These are phyloP conservation scores for Tangara arthus DNA, from an alignment of 2,797 vertebrate genomes.

Conservation along the genomic window DNA sequence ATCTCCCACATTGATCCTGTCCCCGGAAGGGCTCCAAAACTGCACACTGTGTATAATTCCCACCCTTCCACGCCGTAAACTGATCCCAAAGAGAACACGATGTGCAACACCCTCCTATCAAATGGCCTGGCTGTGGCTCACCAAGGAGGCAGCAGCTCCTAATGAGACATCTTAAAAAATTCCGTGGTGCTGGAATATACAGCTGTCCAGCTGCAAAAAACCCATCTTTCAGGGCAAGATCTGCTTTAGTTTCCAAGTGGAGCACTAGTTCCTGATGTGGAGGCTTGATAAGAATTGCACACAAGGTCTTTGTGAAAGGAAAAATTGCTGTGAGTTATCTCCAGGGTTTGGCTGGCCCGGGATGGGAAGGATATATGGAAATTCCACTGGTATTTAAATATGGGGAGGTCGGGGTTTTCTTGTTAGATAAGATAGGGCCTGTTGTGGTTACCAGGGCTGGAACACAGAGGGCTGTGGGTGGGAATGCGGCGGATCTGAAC, in stretches of 20 bases:
- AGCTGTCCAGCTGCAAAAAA: background rate
- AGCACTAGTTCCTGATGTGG: background rate
- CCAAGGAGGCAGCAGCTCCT: background rate
- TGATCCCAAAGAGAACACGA: background rate
- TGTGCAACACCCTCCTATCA: background rate
- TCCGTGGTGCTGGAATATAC: accelerated
- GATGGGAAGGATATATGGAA: background rate
- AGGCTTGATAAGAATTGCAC: background rate
- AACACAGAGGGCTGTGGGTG: background rate
- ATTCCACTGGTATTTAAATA: background rate
- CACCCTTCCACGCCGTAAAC: background rate
- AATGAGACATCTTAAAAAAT: background rate
- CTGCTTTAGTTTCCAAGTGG: slow-evolving; percentile 1
- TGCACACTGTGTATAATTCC: background rate
- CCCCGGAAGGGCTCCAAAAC: background rate
- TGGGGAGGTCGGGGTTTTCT: background rate
- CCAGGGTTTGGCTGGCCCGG: accelerated
- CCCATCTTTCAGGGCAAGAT: background rate
- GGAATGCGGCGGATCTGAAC: background rate
- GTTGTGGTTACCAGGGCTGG: background rate
- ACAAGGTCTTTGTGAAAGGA: background rate
- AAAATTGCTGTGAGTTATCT: background rate
- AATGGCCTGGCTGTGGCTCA: background rate
- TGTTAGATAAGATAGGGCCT: background rate
- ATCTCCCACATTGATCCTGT: background rate